Conservation (phyloP, 2,797 vertebrate species). For the Neomorphus geoffroyi region DNA sequence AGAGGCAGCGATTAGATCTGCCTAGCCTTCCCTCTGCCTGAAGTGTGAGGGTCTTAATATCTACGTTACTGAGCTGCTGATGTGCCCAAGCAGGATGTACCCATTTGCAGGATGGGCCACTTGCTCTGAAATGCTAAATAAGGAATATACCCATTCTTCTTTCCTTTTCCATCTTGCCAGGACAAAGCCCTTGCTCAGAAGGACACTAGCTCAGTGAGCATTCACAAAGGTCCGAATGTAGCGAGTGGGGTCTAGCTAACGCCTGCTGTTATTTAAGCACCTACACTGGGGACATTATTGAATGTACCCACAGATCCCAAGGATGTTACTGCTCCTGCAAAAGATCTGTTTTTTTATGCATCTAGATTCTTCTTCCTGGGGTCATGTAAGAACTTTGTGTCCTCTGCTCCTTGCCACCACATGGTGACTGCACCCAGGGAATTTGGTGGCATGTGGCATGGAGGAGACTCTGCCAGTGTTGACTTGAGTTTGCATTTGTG, state of each 20-base stretch:
- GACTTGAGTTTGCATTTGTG: neutral
- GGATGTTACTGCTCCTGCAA: neutral
- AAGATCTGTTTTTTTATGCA: neutral
- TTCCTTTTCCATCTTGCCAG: neutral
- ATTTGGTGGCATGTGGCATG: neutral
- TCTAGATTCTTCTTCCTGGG: neutral
- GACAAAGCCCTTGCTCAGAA: neutral
- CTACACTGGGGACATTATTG: neutral
- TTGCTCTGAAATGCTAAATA: neutral
- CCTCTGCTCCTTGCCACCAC: neutral
- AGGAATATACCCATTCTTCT: neutral
- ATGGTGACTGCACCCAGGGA: neutral
- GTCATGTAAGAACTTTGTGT: neutral
- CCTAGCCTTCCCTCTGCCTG: neutral
- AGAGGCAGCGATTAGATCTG: neutral
- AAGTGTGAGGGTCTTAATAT: neutral
- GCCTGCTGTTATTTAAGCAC: neutral
- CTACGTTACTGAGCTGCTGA: neutral
- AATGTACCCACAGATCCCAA: neutral
- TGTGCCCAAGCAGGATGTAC: fast-evolving
- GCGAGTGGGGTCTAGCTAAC: neutral
- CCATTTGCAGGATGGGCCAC: neutral
- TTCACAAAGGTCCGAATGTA: neutral
- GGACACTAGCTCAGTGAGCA: neutral
- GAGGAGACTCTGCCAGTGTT: neutral